Base-by-base conservation (phyloP, 1,140 invertebrate genomes). In the Mycetomoellerius zeteki region DNA sequence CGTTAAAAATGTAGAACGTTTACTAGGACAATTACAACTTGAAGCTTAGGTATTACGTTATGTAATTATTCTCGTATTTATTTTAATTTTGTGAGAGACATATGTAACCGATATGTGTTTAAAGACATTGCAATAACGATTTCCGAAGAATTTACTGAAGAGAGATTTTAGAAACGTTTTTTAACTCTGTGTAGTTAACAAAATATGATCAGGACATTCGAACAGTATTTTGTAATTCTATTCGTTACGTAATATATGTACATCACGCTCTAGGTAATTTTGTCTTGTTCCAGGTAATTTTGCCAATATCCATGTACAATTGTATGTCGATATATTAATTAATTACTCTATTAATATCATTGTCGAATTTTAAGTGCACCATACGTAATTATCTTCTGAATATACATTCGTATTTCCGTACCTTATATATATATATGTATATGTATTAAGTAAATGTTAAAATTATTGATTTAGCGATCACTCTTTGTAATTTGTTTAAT, bases 11-110 rank as follows among this genome's bases (percentile, higher is more conserved):
- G 75, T 95, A 43, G 93, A 94, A 91, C 91, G 90, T 86, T 91
- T 95, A 91, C 56, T 95, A 93, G 91, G 92, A 86, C 94, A 95
- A 93, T 93, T 95, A 85, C 94, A 95, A 93, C 90, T 95, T 65
- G 94, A 95, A 72, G 92, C 91, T 89, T 95, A 94, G 89, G 81
- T 86, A 88, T 78, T 62, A 19, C 89, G 87, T 75, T 78, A 77
- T 87, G 88, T 71, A 78, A 88, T 21, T 37, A 85, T 89, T 90
- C 91, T 86, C 91, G 91, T 89, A 92, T 90, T 91, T 92, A 90
- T 91, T 92, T 89, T 86, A 90, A 85, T 90, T 78, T 86, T 91
- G 88, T 90, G 90, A 47, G 12, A 67, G 2, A 91, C 85, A 90
- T 88, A 91, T 87, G 87, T 92, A 92, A 92, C 85, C 88, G 87